phyloP scores from a whole-genome alignment of 1,140 invertebrate genomes.

The Druon quercuslanigerum region DNA sequence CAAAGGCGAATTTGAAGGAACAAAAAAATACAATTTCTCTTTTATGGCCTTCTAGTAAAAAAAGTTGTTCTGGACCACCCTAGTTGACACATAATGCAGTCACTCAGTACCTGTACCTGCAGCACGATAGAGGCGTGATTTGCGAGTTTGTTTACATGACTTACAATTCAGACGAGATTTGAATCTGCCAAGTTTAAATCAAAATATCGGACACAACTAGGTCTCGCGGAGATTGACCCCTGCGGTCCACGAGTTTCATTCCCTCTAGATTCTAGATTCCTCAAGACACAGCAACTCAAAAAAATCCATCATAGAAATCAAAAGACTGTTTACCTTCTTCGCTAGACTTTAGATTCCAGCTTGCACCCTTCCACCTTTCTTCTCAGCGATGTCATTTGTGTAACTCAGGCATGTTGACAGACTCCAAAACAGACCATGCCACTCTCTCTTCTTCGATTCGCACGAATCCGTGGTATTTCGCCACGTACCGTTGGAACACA shows the following conservation, averaged over 20 bases:
- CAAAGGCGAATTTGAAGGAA: no score
- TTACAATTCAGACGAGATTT: background rate
- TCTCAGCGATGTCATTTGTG: constrained; percentile 16
- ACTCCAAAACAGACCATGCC: constrained; percentile 15
- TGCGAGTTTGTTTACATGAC: background rate
- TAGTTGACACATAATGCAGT: no score
- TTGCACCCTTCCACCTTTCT: constrained; percentile 13
- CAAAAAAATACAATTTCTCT: no score
- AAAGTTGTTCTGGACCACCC: no score
- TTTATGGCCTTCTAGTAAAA: no score
- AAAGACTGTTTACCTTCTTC: background rate
- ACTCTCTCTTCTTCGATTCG: constrained; percentile 20
- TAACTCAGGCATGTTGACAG: constrained; percentile 12
- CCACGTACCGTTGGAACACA: constrained; percentile 25
- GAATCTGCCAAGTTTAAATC: background rate
- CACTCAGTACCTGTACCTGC: no score
- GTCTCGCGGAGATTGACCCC: constrained; percentile 15
- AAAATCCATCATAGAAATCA: background rate
- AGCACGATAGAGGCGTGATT: no score
- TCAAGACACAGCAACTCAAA: background rate
- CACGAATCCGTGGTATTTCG: constrained; percentile 23
- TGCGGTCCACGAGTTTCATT: background rate
- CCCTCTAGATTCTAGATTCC: background rate
- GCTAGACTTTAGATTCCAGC: constrained; percentile 26
- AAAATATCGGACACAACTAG: background rate